Percentiles rank a stretch among this genome's conserved stretches.
phyloP scores from a whole-genome alignment of 2,797 vertebrate species.

The Phataginus tricuspis region DNA sequence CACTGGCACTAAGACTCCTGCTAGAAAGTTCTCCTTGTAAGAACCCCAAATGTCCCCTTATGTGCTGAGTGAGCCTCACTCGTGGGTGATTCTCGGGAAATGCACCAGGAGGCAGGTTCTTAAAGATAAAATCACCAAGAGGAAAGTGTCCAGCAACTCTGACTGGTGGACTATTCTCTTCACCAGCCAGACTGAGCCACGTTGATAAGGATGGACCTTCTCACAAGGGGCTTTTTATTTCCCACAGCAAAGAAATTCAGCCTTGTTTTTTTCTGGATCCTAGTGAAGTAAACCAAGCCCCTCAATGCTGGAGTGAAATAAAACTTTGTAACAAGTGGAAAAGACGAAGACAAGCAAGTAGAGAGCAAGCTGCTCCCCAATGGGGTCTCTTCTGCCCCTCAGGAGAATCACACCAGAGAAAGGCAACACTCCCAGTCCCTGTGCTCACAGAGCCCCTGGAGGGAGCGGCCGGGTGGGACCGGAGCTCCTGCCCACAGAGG shows the following conservation, averaged over 20 bases:
- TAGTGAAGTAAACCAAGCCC: background rate
- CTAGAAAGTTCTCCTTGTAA: background rate
- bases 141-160: background rate
- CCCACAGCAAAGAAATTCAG: background rate
- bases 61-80: background rate
- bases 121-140: background rate
- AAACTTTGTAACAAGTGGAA: background rate
- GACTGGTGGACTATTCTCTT: background rate
- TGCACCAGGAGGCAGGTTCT: background rate
- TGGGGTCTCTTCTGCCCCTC: background rate
- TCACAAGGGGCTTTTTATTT: conserved; percentile 1
- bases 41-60: background rate
- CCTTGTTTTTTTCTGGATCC: conserved; percentile 12
- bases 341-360: background rate
- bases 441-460: background rate
- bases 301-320: background rate
- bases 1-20: background rate
- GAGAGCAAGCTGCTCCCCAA: background rate
- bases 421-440: background rate
- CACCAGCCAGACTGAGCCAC: background rate
- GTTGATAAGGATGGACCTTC: background rate
- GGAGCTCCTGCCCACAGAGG: background rate
- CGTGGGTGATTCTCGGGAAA: background rate
- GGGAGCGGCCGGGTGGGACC: background rate
- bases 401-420: background rate